Conservation (phyloP, 2,113 vertebrate species). For the Scomber colias region DNA sequence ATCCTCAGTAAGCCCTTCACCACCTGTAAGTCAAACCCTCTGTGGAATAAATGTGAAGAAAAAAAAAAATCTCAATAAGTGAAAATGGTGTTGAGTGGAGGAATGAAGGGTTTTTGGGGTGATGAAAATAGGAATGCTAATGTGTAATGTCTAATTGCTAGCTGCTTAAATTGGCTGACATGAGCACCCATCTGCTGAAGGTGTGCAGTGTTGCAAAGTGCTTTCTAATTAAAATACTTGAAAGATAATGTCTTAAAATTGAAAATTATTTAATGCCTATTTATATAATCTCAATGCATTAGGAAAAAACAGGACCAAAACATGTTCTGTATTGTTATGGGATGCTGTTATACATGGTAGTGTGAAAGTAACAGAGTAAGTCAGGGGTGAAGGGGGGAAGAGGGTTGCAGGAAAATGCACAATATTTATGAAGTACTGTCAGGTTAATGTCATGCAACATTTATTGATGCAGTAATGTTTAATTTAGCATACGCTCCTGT, state of each 20-base stretch:
- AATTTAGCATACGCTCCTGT: constrained; percentile 81
- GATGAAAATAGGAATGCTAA: constrained; percentile 81
- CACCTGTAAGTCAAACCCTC: constrained; percentile 73
- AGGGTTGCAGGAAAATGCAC: constrained; percentile 64
- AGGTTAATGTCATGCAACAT: constrained; percentile 85
- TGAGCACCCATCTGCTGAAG: constrained; percentile 80
- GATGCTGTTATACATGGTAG: constrained; percentile 36
- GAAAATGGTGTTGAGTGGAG: constrained; percentile 56
- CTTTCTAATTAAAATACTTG: constrained; percentile 83
- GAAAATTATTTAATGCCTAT: constrained; percentile 81
- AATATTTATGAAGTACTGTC: constrained; percentile 82
- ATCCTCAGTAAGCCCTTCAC: constrained; percentile 69
- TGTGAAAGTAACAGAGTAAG: constrained; percentile 44
- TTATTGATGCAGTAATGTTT: constrained; percentile 84
- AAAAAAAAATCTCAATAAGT: constrained; percentile 55
- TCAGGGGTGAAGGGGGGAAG: neutral
- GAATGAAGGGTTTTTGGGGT: constrained; percentile 52
- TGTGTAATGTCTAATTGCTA: constrained; percentile 77
- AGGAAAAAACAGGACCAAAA: constrained; percentile 51
- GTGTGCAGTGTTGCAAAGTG: constrained; percentile 75
- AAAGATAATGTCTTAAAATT: constrained; percentile 81
- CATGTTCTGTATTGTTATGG: constrained; percentile 53
- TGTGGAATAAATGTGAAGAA: constrained; percentile 54
- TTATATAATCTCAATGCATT: constrained; percentile 72
- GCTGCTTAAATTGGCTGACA: constrained; percentile 81